Evolutionary conservation across 2,113 vertebrate species (phyloP).

Genomic region (Mus pahari): DNA sequence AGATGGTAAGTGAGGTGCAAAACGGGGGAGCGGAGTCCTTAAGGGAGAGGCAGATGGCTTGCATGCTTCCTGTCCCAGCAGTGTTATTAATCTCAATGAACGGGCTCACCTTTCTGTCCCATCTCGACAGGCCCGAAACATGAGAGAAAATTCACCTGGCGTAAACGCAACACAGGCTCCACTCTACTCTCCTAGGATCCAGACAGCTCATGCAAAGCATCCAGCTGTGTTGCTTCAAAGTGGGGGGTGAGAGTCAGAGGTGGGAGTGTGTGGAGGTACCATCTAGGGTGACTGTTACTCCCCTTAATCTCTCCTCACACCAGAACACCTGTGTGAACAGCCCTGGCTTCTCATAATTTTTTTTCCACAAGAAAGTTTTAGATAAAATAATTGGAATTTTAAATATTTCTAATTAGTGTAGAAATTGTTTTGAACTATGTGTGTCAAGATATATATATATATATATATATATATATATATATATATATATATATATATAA

Average conservation of each 20-base stretch:
- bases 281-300: fast-evolving
- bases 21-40: conserved; percentile 14
- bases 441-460: too few relatives aligned
- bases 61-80: not conserved
- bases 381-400: not conserved
- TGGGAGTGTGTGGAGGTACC: not conserved
- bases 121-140: not conserved
- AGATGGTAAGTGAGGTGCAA: conserved; percentile 62
- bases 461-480: too few relatives aligned
- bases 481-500: too few relatives aligned
- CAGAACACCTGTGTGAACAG: not conserved
- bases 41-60: conserved; percentile 30
- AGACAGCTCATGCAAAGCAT: not conserved
- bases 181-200: not conserved
- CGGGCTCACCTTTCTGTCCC: conserved; percentile 33
- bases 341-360: not conserved
- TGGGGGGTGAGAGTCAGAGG: not conserved
- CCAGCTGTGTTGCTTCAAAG: not conserved
- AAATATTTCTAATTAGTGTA: conserved; percentile 38
- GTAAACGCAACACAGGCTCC: not conserved
- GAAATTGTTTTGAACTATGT: conserved; percentile 42
- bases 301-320: not conserved
- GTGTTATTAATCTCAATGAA: conserved; percentile 50
- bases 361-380: conserved; percentile 8
- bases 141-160: not conserved